Percentiles rank a stretch among this genome's conserved stretches.
Evolutionary conservation across 2,888 invertebrate genomes (phyloP).

Genomic region (Glaucopsyche alexis): DNA sequence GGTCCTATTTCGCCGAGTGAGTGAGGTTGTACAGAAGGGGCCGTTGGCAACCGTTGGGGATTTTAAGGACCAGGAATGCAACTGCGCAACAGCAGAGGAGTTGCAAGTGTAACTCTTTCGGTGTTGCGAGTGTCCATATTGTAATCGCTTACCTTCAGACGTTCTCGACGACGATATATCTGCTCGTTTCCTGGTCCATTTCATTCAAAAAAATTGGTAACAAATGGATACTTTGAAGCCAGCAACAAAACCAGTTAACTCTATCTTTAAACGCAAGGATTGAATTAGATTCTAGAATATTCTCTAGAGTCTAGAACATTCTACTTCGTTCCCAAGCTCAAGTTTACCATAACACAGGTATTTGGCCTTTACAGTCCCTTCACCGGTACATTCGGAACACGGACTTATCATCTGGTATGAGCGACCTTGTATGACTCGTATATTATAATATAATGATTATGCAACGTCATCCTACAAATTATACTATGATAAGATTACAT

Average conservation of each 20-base stretch:
- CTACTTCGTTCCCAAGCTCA: not conserved
- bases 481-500: not conserved
- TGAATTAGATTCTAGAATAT: not conserved
- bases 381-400: not conserved
- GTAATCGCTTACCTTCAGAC: no score
- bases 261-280: not conserved
- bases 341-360: not conserved
- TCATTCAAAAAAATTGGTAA: no score
- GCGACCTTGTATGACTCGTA: not conserved
- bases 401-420: not conserved
- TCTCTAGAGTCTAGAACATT: not conserved
- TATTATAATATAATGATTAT: not conserved
- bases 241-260: not conserved
- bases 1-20: no score
- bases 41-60: no score
- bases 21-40: no score
- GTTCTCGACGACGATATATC: no score
- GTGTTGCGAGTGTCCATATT: no score
- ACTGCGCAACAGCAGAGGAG: no score
- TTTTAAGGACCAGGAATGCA: no score
- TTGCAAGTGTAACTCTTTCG: no score
- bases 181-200: no score
- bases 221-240: no score
- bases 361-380: not conserved
- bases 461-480: not conserved